These are phyloP conservation scores for Cheilosia vulpina DNA, from an alignment of 2,888 invertebrate genomes.

Conservation along the genomic window DNA sequence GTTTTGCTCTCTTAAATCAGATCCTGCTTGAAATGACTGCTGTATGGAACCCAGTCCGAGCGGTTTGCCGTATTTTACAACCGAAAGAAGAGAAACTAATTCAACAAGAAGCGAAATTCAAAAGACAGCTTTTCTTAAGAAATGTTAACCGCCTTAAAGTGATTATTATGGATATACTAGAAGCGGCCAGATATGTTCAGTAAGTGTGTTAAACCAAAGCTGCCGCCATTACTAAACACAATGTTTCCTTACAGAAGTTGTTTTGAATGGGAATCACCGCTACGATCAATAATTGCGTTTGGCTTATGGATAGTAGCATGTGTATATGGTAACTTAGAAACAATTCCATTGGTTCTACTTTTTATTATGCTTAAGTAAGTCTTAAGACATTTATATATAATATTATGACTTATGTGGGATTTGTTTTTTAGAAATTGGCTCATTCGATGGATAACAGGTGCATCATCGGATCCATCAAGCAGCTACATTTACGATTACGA, in stretches of 20 bases:
- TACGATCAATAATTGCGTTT: slow-evolving; percentile 92
- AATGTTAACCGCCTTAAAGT: slow-evolving; percentile 96
- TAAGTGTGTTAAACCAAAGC: slow-evolving; percentile 84
- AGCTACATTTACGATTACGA: slow-evolving; percentile 87
- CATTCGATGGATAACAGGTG: slow-evolving; percentile 82
- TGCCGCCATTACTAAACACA: background rate
- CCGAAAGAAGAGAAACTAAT: slow-evolving; percentile 98
- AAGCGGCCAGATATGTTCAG: slow-evolving; percentile 96
- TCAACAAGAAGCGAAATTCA: slow-evolving; percentile 97
- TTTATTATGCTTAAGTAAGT: slow-evolving; percentile 89
- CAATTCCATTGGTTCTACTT: slow-evolving; percentile 93
- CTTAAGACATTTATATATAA: background rate
- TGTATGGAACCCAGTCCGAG: slow-evolving; percentile 95
- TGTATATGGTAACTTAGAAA: slow-evolving; percentile 98
- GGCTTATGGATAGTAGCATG: slow-evolving; percentile 93
- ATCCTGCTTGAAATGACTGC: slow-evolving; percentile 96
- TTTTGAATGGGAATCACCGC: slow-evolving; percentile 97
- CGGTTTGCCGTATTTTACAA: slow-evolving; percentile 96
- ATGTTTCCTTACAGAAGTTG: slow-evolving; percentile 89
- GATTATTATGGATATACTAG: slow-evolving; percentile 94
- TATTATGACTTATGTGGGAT: background rate
- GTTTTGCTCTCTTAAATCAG: slow-evolving; percentile 76
- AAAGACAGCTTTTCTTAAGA: slow-evolving; percentile 95
- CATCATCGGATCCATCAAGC: slow-evolving; percentile 79
- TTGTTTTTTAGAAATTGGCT: slow-evolving; percentile 82